Evolutionary conservation across 1,140 invertebrate genomes (phyloP), one percentile per base, ranked within the genome.

Genomic region (Diprion similis): DNA sequence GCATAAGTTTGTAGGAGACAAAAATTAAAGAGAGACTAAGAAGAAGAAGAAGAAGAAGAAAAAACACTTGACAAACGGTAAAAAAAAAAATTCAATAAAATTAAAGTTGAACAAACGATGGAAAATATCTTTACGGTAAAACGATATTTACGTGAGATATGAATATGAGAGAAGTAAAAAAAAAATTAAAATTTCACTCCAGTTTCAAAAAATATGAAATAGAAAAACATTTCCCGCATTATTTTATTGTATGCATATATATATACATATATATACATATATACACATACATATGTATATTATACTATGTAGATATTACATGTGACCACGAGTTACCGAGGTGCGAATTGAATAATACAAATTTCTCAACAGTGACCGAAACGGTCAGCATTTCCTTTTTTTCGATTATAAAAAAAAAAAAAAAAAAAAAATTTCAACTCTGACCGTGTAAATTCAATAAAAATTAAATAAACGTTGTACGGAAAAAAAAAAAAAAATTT

Each of bases 1-100:
- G 24, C 24, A 37, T 37, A 37, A 37, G 1, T 37, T 37, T 37
- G 6, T 37, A 37, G 24, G 6, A 37, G 24, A 37, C 24, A 37
- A 37, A 37, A 37, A 37, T 37, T 37, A 37, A 37, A 18, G 68
- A 68, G 24, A 47, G 46, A 46, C 15, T 11, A 2, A 71, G 68
- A 71, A n/a, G 67, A 46, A 70, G 48, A 72, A 69, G n/a, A 2
- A 71, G 68, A 71, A n/a, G 67, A 46, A 70, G 48, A 72, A 69
- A n/a, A n/a, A n/a, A n/a, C n/a, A n/a, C n/a, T n/a, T n/a, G n/a
- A n/a, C n/a, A 70, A 66, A 73, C 68, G 73, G n/a, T 24, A 73
- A 48, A 68, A 46, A 66, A 66, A 19, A 46, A 66, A 66, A 19
- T 64, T 19, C 64, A 46, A 75, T 66, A 73, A 48, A 15, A 15